These are phyloP conservation scores for Caenorhabditis drosophilae DNA, from an alignment of 2,888 invertebrate genomes.

Conservation along the genomic window DNA sequence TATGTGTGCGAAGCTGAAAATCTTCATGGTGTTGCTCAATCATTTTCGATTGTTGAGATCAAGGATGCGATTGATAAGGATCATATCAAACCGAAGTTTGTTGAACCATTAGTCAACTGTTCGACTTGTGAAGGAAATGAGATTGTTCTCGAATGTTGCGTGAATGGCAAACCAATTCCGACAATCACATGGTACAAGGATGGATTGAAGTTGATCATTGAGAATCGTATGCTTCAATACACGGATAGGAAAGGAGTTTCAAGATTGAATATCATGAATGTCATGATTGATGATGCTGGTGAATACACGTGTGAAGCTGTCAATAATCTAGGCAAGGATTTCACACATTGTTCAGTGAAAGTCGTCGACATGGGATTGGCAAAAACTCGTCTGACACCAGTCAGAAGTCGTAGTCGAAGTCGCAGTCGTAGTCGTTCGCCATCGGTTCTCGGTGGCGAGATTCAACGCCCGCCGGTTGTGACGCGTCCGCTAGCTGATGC, in stretches of 20 bases:
- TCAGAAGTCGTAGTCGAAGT: slow-evolving; percentile 35
- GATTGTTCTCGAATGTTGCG: slow-evolving; percentile 62
- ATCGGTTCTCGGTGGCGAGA: slow-evolving; percentile 34
- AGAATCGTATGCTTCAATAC: slow-evolving; percentile 66
- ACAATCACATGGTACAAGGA: slow-evolving; percentile 65
- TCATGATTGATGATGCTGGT: slow-evolving; percentile 60
- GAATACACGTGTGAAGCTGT: slow-evolving; percentile 67
- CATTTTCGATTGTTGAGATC: slow-evolving; percentile 42
- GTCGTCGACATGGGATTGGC: slow-evolving; percentile 54
- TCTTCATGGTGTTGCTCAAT: slow-evolving; percentile 49
- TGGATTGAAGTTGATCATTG: slow-evolving; percentile 63
- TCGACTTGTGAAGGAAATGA: slow-evolving; percentile 60
- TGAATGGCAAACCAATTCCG: slow-evolving; percentile 54
- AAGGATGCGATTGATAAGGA: slow-evolving; percentile 52
- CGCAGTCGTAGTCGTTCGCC: slow-evolving; percentile 43
- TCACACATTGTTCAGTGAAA: slow-evolving; percentile 64
- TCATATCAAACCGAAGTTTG: slow-evolving; percentile 59
- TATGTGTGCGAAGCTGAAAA: slow-evolving; percentile 80
- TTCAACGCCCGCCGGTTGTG: slow-evolving; percentile 51
- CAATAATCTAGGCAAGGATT: slow-evolving; percentile 64
- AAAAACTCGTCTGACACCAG: slow-evolving; percentile 40
- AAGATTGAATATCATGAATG: slow-evolving; percentile 64
- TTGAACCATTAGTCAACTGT: slow-evolving; percentile 61
- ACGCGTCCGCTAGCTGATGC: slow-evolving; percentile 60
- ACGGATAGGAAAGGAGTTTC: slow-evolving; percentile 64